These are phyloP conservation scores for Nesidiocoris tenuis DNA, from an alignment of 2,888 invertebrate species.

Conservation along the genomic window DNA sequence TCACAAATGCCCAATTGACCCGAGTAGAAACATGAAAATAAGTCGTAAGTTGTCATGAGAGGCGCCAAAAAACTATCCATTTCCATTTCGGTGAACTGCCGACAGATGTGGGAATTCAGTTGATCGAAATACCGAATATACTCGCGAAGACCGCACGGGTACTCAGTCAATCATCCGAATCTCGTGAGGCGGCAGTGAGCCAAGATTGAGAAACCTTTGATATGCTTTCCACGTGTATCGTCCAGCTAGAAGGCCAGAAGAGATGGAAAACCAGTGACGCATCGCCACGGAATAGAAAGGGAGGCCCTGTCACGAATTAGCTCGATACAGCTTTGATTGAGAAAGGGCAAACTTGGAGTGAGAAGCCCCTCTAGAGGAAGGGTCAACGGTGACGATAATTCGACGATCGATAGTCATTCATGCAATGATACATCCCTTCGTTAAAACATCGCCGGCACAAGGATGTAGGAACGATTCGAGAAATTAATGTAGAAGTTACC, in stretches of 20 bases:
- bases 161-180: background rate
- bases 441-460: no score
- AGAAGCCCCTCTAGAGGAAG: background rate
- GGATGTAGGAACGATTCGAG: no score
- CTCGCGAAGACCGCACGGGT: background rate
- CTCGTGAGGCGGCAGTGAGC: background rate
- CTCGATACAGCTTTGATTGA: background rate
- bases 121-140: background rate
- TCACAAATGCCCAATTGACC: background rate
- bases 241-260: no score
- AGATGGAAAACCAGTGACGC: background rate
- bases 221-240: background rate
- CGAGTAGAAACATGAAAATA: background rate
- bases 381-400: background rate
- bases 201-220: conserved; percentile 6
- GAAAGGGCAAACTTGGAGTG: background rate
- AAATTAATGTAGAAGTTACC: no score
- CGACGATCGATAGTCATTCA: background rate
- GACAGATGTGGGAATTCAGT: background rate
- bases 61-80: background rate
- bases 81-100: no score
- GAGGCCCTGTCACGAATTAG: background rate
- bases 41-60: background rate
- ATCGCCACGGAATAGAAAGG: no score
- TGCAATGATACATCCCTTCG: no score